Evolutionary conservation across 2,113 vertebrate genomes (phyloP).

Genomic region (Spizaetus ornatus): DNA sequence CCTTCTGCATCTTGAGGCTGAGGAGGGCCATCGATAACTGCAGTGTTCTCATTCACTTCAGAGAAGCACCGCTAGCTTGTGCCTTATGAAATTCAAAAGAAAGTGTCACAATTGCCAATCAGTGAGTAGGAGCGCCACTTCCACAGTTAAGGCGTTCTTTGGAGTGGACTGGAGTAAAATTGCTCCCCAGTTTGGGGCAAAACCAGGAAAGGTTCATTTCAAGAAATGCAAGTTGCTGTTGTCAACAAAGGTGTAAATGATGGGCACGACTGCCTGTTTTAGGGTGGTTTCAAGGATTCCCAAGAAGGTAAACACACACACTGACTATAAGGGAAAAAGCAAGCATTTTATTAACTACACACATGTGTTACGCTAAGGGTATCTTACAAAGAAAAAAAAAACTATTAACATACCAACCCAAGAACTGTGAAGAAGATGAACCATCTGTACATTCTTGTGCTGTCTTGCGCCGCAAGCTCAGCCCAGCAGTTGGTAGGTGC

Average conservation of each 20-base stretch:
- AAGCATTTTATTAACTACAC: too few species aligned
- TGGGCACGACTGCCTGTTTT: neutral
- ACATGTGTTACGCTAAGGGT: too few species aligned
- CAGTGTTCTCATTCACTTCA: neutral
- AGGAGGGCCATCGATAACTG: neutral
- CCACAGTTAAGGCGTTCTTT: neutral
- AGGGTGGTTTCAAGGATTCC: too few species aligned
- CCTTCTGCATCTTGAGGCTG: neutral
- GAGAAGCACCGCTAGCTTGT: neutral
- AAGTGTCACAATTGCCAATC: neutral
- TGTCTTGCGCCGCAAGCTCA: too few species aligned
- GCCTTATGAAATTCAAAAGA: neutral
- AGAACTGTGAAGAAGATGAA: too few species aligned
- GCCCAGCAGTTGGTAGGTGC: too few species aligned
- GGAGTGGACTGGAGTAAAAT: too few species aligned
- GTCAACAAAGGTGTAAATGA: neutral
- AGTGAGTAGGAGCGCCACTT: neutral
- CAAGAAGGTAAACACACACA: too few species aligned
- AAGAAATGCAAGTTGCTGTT: neutral
- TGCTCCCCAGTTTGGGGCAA: neutral
- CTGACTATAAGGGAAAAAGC: too few species aligned
- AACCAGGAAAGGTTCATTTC: neutral
- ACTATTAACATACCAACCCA: too few species aligned
- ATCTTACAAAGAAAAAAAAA: too few species aligned
- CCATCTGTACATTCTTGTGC: too few species aligned